Conservation (phyloP, 2,888 invertebrate genomes). For the Agonum fuliginosum region DNA sequence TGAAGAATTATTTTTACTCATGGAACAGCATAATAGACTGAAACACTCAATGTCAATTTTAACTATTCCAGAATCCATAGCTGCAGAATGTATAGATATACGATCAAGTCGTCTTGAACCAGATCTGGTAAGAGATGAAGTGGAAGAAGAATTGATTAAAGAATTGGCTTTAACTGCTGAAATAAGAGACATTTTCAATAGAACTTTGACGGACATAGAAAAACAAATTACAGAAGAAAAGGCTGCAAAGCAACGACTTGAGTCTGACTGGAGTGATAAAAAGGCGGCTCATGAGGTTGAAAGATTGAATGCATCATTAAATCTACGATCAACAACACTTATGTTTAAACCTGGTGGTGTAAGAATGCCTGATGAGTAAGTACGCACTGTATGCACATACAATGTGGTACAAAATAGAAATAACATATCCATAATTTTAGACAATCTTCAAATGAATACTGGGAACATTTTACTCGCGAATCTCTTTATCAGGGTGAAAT, state of each 20-base stretch:
- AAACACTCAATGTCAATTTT: conserved; percentile 81
- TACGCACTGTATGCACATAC: conserved; percentile 15
- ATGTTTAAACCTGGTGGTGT: conserved; percentile 89
- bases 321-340: conserved; percentile 81
- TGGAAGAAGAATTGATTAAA: conserved; percentile 86
- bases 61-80: conserved; percentile 84
- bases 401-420: conserved; percentile 6
- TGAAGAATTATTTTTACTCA: conserved; percentile 81
- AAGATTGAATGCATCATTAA: conserved; percentile 80
- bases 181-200: conserved; percentile 78
- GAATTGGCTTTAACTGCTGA: conserved; percentile 83
- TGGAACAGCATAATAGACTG: conserved; percentile 80
- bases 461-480: conserved; percentile 89
- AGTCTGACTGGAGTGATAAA: conserved; percentile 95
- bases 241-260: conserved; percentile 87
- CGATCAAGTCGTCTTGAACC: conserved; percentile 82
- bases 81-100: conserved; percentile 83
- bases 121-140: conserved; percentile 84
- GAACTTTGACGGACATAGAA: conserved; percentile 80
- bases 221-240: conserved; percentile 84
- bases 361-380: conserved; percentile 84
- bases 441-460: conserved; percentile 89
- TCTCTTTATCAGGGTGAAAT: conserved; percentile 84
- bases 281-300: conserved; percentile 87
- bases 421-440: conserved; percentile 69